Percentiles rank a stretch among this genome's conserved stretches.
Conservation (phyloP, 2,113 vertebrate genomes). For the Malaclemys terrapin region DNA sequence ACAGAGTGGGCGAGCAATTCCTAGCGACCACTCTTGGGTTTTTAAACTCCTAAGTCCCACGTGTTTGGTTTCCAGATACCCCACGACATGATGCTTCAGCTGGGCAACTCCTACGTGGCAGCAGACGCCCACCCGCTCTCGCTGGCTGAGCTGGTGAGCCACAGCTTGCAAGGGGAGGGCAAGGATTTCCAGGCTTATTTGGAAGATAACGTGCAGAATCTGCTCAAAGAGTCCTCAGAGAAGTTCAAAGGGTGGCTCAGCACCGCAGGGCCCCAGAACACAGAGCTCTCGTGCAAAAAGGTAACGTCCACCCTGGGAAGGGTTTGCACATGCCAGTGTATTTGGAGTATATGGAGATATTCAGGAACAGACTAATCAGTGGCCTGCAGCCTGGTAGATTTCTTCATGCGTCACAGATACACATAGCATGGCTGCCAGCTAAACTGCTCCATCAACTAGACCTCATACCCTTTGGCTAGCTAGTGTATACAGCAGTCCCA, state of each 20-base stretch:
- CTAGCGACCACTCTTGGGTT: not conserved
- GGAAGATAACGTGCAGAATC: constrained; percentile 82
- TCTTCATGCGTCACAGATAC: fast-evolving
- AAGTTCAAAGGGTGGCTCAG: constrained; percentile 87
- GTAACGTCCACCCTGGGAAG: constrained; percentile 43
- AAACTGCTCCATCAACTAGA: no score
- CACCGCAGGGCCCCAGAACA: constrained; percentile 77
- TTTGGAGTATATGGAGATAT: fast-evolving
- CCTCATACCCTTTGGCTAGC: fast-evolving
- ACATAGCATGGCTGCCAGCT: fast-evolving
- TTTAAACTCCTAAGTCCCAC: not conserved
- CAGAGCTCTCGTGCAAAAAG: constrained; percentile 88
- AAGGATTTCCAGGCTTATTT: constrained; percentile 79
- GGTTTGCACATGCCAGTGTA: not conserved
- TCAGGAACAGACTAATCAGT: not conserved
- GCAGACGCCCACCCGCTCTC: constrained; percentile 81
- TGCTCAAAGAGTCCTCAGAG: constrained; percentile 82
- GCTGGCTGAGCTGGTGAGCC: constrained; percentile 72
- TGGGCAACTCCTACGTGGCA: constrained; percentile 82
- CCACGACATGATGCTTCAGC: constrained; percentile 87
- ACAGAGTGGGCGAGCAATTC: not conserved
- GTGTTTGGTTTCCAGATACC: constrained; percentile 77
- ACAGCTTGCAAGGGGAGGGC: constrained; percentile 53
- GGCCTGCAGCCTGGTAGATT: not conserved
- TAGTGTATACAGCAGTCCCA: not conserved